Evolutionary conservation across 2,113 vertebrate genomes (phyloP).

Genomic region (Ovis aries): ARS-UI_Ramb_v3.0 NC_056078.1:24380001-24380500

Average conservation of each 20-base stretch:
- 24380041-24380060: not conserved
- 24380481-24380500: not conserved
- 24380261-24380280: not conserved
- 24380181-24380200: not conserved
- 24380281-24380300: not conserved
- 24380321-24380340: not conserved
- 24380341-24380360: not conserved
- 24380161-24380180: not conserved
- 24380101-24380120: not conserved
- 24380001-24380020: rapidly evolving
- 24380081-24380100: not conserved
- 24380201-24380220: not conserved
- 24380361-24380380: not conserved
- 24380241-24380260: not conserved
- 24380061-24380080: not conserved
- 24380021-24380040: not conserved
- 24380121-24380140: not conserved
- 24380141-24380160: not conserved
- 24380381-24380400: not conserved
- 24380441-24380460: not conserved
- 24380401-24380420: not conserved
- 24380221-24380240: not conserved
- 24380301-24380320: not conserved
- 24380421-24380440: not conserved
- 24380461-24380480: not conserved